Evolutionary conservation across 2,888 invertebrate genomes (phyloP).

Genomic region (Papilio demoleus): DNA sequence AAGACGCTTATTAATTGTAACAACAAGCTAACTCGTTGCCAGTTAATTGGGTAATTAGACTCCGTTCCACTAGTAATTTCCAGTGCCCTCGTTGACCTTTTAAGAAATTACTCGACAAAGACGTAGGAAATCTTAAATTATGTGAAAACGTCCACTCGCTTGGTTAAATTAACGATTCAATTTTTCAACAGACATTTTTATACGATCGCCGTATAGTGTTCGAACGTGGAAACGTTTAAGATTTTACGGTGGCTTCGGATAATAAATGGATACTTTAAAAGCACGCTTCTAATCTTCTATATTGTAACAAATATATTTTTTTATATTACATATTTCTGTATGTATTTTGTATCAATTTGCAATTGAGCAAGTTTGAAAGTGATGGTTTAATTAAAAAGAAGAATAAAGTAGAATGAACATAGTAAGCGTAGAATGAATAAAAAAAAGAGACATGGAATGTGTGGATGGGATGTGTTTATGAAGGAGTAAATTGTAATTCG

Average conservation of each 20-base stretch:
- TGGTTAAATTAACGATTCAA: conserved; percentile 16
- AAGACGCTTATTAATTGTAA: conserved; percentile 14
- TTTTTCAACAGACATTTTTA: conserved; percentile 11
- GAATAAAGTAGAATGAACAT: too few relatives aligned
- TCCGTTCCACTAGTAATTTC: background rate
- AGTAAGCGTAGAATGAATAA: too few relatives aligned
- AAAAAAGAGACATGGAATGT: too few relatives aligned
- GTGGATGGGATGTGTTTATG: too few relatives aligned
- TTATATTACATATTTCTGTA: too few relatives aligned
- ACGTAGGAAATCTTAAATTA: background rate
- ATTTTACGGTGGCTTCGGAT: conserved; percentile 1
- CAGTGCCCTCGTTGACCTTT: conserved; percentile 18
- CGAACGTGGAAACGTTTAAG: conserved; percentile 12
- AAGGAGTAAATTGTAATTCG: too few relatives aligned
- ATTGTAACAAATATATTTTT: background rate
- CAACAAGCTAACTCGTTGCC: conserved; percentile 25
- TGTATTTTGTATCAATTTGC: too few relatives aligned
- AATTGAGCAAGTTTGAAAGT: too few relatives aligned
- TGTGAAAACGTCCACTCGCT: conserved; percentile 7
- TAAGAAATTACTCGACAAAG: conserved; percentile 15
- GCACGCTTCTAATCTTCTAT: too few relatives aligned
- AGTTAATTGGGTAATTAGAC: conserved; percentile 27
- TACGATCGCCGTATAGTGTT: conserved; percentile 14
- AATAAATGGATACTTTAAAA: background rate
- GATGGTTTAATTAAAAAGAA: too few relatives aligned